Conservation (phyloP, 1,140 invertebrate species). For the Solenopsis fugax region DNA sequence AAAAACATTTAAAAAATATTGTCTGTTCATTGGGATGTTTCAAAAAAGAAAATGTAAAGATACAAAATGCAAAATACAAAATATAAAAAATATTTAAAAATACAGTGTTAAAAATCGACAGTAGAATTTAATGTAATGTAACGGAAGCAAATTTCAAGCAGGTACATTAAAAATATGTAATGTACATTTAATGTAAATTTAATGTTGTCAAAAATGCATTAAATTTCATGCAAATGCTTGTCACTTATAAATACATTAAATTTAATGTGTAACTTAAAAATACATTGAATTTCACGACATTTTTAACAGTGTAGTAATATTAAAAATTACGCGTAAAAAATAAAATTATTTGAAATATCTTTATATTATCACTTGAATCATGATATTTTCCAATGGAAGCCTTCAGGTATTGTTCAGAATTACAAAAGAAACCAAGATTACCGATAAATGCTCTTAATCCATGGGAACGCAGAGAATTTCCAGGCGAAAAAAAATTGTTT, state of each 20-base stretch:
- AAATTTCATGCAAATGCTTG: too few species aligned
- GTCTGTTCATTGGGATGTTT: not conserved
- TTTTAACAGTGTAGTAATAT: not conserved
- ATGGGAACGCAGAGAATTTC: not conserved
- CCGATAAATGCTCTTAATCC: not conserved
- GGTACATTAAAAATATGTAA: too few species aligned
- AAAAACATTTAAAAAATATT: too few species aligned
- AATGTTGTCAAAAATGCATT: too few species aligned
- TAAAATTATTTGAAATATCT: not conserved
- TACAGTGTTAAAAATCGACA: too few species aligned
- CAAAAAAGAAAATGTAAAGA: not conserved
- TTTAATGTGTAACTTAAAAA: too few species aligned
- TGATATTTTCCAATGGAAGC: not conserved
- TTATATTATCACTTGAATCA: not conserved
- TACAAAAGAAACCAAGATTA: not conserved
- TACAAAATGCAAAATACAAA: not conserved
- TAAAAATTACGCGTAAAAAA: not conserved
- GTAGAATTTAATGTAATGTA: too few species aligned
- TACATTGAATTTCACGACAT: too few species aligned
- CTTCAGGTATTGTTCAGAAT: not conserved
- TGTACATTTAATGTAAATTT: too few species aligned
- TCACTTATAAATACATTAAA: too few species aligned
- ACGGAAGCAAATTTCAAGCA: too few species aligned
- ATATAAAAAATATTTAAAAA: not conserved
- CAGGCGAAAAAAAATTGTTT: not conserved